Percentiles rank a stretch among this genome's conserved stretches.
These are phyloP conservation scores for Anguilla anguilla DNA, from an alignment of 2,797 vertebrate genomes.

Conservation along the genomic window DNA sequence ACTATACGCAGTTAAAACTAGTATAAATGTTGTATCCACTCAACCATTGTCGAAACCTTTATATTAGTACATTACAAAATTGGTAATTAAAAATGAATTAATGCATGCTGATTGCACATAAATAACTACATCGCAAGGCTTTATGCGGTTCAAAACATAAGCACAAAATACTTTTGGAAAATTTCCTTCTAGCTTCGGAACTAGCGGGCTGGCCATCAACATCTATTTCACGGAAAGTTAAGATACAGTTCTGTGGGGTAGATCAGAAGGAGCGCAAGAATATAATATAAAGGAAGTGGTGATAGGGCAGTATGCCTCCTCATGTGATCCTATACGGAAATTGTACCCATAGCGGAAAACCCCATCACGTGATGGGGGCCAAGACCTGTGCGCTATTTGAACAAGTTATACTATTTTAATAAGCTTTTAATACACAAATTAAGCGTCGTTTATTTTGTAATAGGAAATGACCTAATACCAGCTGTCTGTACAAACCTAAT, in stretches of 20 bases:
- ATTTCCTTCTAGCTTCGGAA: not conserved
- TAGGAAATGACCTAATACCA: not conserved
- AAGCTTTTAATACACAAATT: not conserved
- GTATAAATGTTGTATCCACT: no score
- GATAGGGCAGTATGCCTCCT: conserved; percentile 6
- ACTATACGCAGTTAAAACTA: no score
- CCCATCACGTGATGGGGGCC: not conserved
- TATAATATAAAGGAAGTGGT: not conserved
- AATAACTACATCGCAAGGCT: not conserved
- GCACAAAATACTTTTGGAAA: not conserved
- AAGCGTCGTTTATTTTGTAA: not conserved
- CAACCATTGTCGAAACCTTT: no score
- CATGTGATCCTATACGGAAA: not conserved
- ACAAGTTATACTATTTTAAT: not conserved
- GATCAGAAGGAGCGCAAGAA: not conserved
- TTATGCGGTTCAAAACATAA: not conserved
- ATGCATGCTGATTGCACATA: not conserved
- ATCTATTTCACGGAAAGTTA: not conserved
- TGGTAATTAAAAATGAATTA: no score
- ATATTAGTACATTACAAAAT: not conserved
- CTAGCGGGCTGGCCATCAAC: not conserved
- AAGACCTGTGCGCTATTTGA: not conserved
- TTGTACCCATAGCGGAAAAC: not conserved
- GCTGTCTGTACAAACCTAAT: not conserved
- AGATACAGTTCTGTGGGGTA: not conserved